Percentiles rank a stretch among this genome's conserved stretches.
These are phyloP conservation scores for Clarias platycephalus DNA, from an alignment of 2,797 vertebrate species.

Conservation along the genomic window DNA sequence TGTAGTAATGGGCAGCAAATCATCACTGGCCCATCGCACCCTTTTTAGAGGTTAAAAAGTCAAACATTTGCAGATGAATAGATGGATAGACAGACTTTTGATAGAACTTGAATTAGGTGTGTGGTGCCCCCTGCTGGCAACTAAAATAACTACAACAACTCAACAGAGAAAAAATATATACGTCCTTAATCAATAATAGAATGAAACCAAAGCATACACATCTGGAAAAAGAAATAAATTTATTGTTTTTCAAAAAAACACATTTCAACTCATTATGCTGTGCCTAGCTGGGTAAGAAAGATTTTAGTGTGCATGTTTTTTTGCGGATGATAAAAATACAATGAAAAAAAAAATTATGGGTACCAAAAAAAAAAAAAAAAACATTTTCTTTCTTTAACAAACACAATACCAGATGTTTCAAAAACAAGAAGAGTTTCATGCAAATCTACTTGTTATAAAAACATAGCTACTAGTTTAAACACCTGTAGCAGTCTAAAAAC, in stretches of 20 bases:
- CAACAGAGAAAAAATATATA: background rate
- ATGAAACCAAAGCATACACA: background rate
- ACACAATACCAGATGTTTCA: slow-evolving; percentile 47
- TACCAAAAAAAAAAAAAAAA: slow-evolving; percentile 41
- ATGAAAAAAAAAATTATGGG: slow-evolving; percentile 35
- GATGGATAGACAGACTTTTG: slow-evolving; percentile 11
- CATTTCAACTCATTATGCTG: slow-evolving; percentile 62
- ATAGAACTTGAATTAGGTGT: slow-evolving; percentile 20
- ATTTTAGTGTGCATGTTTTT: slow-evolving; percentile 57
- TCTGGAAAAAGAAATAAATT: slow-evolving; percentile 54
- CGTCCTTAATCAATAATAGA: background rate
- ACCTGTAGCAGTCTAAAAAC: slow-evolving; percentile 56
- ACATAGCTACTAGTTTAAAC: slow-evolving; percentile 30
- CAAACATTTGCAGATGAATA: slow-evolving; percentile 20
- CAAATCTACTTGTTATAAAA: slow-evolving; percentile 47
- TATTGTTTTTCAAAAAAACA: slow-evolving; percentile 70
- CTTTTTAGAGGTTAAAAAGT: slow-evolving; percentile 45
- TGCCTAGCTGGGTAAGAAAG: slow-evolving; percentile 53
- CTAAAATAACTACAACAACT: background rate
- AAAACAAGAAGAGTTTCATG: slow-evolving; percentile 40
- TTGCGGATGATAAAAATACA: slow-evolving; percentile 54
- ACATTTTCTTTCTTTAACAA: slow-evolving; percentile 36
- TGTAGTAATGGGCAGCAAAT: slow-evolving; percentile 45
- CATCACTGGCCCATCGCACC: slow-evolving; percentile 28
- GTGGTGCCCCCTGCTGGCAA: slow-evolving; percentile 70